Base-by-base conservation (phyloP, 2,113 vertebrate genomes). In the Choloepus hoffmanni region DNA sequence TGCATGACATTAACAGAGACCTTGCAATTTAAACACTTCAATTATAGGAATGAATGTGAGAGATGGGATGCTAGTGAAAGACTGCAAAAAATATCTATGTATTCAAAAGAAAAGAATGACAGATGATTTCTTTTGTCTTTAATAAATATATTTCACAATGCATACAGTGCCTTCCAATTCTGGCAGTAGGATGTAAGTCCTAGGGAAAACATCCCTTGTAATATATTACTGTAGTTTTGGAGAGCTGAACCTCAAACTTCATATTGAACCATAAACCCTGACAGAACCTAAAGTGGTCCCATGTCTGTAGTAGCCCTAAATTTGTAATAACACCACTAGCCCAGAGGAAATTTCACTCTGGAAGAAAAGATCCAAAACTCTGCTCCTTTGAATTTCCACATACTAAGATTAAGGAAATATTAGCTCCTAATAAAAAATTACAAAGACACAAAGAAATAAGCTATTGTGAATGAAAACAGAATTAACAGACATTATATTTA, bases 251-350 rank as follows among this genome's bases (percentile, higher is more conserved):
- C 4, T 45, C 43, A 36, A 28, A 50, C 28, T 74, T 30, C 14
- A 33, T 28, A 43, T 9, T 33, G 63, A 90, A 78, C 12, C 15
- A 70, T 65, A 85, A 62, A 94, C 3, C 24, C 81, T 81, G 19
- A 40, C 21, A 74, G 48, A 93, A 62, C 16, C 4, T 43, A 67
- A 76, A 33, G 8, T 16, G 15, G n/a, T 68, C 50, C 16, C 60
- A 4, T 7, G 16, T 53, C 5, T 79, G 21, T 26, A 21, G 13
- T 43, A 40, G 0, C 8, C 15, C 2, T 5, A 91, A 58, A 7
- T 79, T 43, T 62, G 1, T 60, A 36, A 62, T 55, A 62, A 74
- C 3, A 50, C 1, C 2, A 0, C 0, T 45, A 60, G 36, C 0
- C 4, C 1, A 13, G 12, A 53, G 53, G 1, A 24, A 74, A 74